Conservation (phyloP, 2,113 vertebrate species). For the Ondatra zibethicus region DNA sequence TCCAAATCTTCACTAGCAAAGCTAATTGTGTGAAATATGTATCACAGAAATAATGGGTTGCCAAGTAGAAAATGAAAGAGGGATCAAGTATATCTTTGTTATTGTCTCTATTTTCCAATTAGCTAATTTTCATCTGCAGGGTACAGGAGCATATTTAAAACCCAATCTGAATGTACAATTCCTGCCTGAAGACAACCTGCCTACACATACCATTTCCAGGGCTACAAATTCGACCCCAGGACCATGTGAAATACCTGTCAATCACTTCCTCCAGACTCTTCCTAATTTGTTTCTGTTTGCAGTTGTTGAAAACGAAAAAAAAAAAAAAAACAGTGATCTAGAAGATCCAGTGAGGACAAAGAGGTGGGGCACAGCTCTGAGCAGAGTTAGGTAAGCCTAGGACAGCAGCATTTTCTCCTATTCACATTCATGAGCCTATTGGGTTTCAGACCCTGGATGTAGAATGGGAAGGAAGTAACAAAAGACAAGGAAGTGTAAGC, state of each 20-base stretch:
- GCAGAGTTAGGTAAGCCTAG: neutral
- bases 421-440: neutral
- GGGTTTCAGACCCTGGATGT: conserved; percentile 19
- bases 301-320: neutral
- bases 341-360: neutral
- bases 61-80: conserved; percentile 57
- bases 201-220: neutral
- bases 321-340: neutral
- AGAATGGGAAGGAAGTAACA: conserved; percentile 44
- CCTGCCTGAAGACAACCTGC: neutral
- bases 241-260: neutral
- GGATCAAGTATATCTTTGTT: neutral
- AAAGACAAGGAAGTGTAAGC: conserved; percentile 39
- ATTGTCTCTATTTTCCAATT: neutral
- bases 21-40: conserved; percentile 28
- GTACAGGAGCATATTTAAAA: neutral
- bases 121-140: conserved; percentile 1
- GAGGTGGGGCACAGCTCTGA: neutral
- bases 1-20: conserved; percentile 16
- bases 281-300: neutral
- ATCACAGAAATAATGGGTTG: conserved; percentile 39
- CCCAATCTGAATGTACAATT: neutral
- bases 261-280: neutral
- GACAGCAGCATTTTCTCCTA: neutral
- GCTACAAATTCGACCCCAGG: neutral